phyloP scores from a whole-genome alignment of 1,140 invertebrate species.

The Drosophila pallidifrons region DNA sequence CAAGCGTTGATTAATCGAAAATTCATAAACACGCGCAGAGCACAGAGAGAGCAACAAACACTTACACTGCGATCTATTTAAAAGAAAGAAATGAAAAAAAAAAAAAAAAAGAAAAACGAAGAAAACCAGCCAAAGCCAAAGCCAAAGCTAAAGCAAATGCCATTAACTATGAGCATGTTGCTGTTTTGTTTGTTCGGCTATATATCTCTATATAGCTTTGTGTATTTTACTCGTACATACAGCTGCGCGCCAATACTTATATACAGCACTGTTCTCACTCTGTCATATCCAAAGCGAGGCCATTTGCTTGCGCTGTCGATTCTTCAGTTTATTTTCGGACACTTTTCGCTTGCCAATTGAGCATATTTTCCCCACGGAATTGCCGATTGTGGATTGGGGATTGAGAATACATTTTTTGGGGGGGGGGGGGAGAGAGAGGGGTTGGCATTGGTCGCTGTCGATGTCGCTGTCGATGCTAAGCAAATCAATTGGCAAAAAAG shows the following conservation, averaged over 20 bases:
- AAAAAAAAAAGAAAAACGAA: too few species aligned
- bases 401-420: not conserved
- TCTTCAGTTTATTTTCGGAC: slow-evolving; percentile 30
- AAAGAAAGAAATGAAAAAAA: not conserved
- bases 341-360: slow-evolving; percentile 32
- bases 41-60: not conserved
- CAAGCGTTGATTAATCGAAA: slow-evolving; percentile 71
- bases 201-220: slow-evolving; percentile 6
- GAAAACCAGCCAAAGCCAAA: too few species aligned
- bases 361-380: slow-evolving; percentile 2
- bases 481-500: not conserved
- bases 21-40: slow-evolving; percentile 51
- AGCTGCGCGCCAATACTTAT: not conserved
- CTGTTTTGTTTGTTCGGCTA: not conserved
- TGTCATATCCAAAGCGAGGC: slow-evolving; percentile 5
- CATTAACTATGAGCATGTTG: slow-evolving; percentile 8
- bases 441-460: not conserved
- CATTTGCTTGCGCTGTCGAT: not conserved
- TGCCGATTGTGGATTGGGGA: not conserved
- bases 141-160: slow-evolving; percentile 7
- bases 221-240: not conserved
- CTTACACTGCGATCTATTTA: slow-evolving; percentile 6
- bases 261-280: slow-evolving; percentile 8
- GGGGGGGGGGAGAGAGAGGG: not conserved
- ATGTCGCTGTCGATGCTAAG: not conserved